Conservation (phyloP, 2,888 invertebrate genomes). For the Apodemia hepburni region DNA sequence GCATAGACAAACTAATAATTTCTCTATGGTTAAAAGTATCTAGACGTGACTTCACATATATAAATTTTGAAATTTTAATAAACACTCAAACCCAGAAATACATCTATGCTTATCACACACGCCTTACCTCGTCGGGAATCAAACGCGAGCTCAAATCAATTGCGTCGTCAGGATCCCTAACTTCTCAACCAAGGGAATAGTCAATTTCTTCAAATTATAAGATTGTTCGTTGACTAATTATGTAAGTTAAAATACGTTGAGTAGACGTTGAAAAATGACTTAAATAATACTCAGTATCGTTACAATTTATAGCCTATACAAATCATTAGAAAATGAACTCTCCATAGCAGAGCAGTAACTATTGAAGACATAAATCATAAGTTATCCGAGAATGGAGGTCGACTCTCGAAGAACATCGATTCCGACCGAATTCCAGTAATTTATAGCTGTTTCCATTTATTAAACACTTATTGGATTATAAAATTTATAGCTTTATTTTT, state of each 20-base stretch:
- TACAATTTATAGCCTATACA: slow-evolving; percentile 21
- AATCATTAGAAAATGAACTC: slow-evolving; percentile 29
- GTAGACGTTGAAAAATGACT: slow-evolving; percentile 5
- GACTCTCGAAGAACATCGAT: slow-evolving; percentile 27
- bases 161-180: too few species aligned
- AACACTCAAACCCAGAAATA: too few species aligned
- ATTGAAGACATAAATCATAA: slow-evolving; percentile 40
- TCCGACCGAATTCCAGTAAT: slow-evolving; percentile 31
- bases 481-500: slow-evolving; percentile 12
- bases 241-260: background rate
- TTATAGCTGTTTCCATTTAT: slow-evolving; percentile 34
- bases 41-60: too few species aligned
- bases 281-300: slow-evolving; percentile 4
- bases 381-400: slow-evolving; percentile 36
- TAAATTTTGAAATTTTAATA: too few species aligned
- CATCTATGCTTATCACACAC: too few species aligned
- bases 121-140: too few species aligned
- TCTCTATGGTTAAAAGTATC: too few species aligned
- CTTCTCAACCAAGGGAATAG: too few species aligned
- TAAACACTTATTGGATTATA: slow-evolving; percentile 32
- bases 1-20: too few species aligned
- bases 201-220: too few species aligned
- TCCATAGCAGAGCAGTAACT: slow-evolving; percentile 33
- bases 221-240: too few species aligned
- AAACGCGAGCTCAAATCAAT: too few species aligned